Percentiles rank a stretch among this genome's conserved stretches.
Evolutionary conservation across 2,113 vertebrate species (phyloP).

Genomic region (Zosterops hypoxanthus): DNA sequence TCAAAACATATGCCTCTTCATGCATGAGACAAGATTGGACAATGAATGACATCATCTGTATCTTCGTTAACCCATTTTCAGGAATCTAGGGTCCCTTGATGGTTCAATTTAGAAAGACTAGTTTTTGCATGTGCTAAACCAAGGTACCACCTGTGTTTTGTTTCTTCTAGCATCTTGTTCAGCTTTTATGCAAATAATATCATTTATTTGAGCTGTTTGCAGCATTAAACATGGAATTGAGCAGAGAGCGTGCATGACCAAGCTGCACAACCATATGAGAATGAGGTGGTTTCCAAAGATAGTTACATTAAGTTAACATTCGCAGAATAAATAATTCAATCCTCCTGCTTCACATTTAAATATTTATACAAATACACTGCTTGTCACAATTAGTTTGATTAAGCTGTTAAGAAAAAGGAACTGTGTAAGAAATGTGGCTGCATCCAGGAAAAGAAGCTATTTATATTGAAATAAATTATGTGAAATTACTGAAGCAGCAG

Average conservation of each 20-base stretch:
- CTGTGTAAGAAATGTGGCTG: constrained; percentile 30
- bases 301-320: constrained; percentile 32
- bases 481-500: background rate
- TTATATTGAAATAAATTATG: constrained; percentile 12
- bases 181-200: background rate
- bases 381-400: constrained; percentile 65
- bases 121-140: background rate
- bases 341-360: constrained; percentile 60
- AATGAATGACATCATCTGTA: constrained; percentile 13
- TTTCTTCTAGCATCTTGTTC: background rate
- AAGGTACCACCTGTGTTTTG: background rate
- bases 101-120: background rate
- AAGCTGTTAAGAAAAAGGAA: constrained; percentile 56
- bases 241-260: background rate
- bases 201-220: constrained; percentile 7
- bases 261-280: background rate
- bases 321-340: constrained; percentile 65
- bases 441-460: constrained; percentile 22
- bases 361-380: constrained; percentile 63
- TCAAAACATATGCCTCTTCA: background rate
- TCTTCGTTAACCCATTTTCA: constrained; percentile 17
- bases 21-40: background rate
- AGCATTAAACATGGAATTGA: background rate
- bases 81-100: background rate
- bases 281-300: constrained; percentile 52